These are phyloP conservation scores for Gymnodraco acuticeps DNA, from an alignment of 2,797 vertebrate genomes.

Conservation along the genomic window DNA sequence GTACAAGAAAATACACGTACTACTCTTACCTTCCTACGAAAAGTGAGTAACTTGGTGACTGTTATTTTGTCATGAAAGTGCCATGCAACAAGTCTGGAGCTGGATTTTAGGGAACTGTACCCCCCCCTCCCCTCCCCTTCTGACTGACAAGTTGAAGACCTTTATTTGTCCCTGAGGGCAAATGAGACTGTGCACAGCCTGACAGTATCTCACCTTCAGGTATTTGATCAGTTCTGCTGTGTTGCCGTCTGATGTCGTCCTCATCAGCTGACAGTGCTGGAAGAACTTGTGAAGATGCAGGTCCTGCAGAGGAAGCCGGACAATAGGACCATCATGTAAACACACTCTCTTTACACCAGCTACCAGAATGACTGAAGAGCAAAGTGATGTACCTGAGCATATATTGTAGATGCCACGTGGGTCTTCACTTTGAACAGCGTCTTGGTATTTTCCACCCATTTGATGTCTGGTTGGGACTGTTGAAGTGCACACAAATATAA, in stretches of 20 bases:
- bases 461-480: slow-evolving; percentile 88
- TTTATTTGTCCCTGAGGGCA: no score
- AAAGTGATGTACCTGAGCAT: slow-evolving; percentile 87
- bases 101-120: no score
- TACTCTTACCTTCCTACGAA: no score
- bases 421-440: slow-evolving; percentile 92
- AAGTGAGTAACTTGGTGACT: no score
- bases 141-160: no score
- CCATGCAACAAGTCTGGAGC: no score
- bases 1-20: no score
- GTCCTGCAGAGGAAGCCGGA: slow-evolving; percentile 83
- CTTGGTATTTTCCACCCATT: slow-evolving; percentile 97
- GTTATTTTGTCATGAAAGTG: no score
- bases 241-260: slow-evolving; percentile 87
- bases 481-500: background rate
- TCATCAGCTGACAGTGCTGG: slow-evolving; percentile 93
- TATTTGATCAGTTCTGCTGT: slow-evolving; percentile 94
- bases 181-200: background rate
- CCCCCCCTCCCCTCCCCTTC: background rate
- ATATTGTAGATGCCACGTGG: slow-evolving; percentile 93
- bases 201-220: slow-evolving; percentile 89
- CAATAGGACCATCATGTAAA: background rate
- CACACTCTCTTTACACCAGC: background rate
- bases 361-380: background rate
- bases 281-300: slow-evolving; percentile 97